A percentile compares a stretch with the other conserved stretches of the same genome.
Conservation (phyloP, 2,797 vertebrate genomes). For the Amazonetta brasiliensis region DNA sequence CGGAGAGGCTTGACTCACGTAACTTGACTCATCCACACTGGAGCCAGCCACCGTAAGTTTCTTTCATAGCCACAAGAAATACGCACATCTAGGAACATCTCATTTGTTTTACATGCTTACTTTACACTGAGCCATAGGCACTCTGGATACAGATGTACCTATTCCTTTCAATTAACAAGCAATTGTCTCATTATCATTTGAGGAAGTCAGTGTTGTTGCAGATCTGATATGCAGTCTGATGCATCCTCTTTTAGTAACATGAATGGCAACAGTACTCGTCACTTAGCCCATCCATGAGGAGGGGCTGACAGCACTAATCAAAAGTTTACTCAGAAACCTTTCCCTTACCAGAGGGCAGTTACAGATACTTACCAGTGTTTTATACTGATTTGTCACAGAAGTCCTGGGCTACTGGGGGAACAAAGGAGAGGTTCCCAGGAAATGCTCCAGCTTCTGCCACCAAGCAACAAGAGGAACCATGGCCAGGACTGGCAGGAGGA, state of each 20-base stretch:
- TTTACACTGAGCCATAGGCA: not conserved
- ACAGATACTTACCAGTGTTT: not conserved
- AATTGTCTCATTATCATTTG: not conserved
- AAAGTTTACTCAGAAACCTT: not conserved
- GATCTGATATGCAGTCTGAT: not conserved
- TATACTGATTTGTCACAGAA: not conserved
- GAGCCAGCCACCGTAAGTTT: not conserved
- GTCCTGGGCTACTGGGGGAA: no score
- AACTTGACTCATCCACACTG: not conserved
- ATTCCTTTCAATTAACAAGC: not conserved
- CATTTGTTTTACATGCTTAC: not conserved
- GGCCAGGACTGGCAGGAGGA: not conserved
- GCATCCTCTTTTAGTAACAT: not conserved
- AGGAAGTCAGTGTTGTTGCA: not conserved
- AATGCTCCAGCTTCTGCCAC: not conserved
- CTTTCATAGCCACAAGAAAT: not conserved
- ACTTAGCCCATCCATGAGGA: not conserved
- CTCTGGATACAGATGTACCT: not conserved
- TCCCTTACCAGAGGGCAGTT: not conserved
- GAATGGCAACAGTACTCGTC: not conserved
- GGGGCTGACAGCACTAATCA: not conserved
- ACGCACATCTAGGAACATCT: not conserved
- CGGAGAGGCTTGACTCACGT: fast-evolving
- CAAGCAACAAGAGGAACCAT: not conserved
- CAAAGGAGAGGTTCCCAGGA: not conserved